Conservation (phyloP, 2,797 vertebrate genomes). For the Scolopax rusticola region DNA sequence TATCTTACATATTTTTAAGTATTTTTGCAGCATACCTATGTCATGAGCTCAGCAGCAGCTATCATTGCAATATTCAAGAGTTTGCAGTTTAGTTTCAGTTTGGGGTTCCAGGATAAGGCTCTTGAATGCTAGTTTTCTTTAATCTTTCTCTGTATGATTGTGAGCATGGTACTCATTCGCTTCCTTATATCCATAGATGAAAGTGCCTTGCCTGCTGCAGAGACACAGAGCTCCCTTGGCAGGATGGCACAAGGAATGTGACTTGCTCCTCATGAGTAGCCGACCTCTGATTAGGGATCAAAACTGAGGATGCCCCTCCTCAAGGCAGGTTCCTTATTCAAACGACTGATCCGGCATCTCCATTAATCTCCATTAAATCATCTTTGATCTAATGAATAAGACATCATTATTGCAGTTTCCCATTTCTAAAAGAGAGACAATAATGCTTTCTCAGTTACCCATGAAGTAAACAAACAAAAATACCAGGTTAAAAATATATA, state of each 20-base stretch:
- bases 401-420: neutral
- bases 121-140: neutral
- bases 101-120: neutral
- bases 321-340: neutral
- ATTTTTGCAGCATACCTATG: neutral
- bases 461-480: neutral
- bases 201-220: neutral
- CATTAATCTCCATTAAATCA: neutral
- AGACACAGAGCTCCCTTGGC: neutral
- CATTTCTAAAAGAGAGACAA: neutral
- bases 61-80: neutral
- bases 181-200: neutral
- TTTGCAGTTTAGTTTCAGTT: neutral
- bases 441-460: neutral
- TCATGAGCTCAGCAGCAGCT: neutral
- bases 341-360: neutral
- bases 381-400: neutral
- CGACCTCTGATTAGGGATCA: neutral
- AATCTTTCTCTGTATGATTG: neutral
- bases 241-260: neutral
- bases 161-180: neutral
- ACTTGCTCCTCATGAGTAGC: neutral
- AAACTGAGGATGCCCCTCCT: neutral
- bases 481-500: neutral
- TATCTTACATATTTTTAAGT: neutral